Evolutionary conservation across 2,113 vertebrate genomes (phyloP).

Genomic region (Aldabrachelys gigantea): DNA sequence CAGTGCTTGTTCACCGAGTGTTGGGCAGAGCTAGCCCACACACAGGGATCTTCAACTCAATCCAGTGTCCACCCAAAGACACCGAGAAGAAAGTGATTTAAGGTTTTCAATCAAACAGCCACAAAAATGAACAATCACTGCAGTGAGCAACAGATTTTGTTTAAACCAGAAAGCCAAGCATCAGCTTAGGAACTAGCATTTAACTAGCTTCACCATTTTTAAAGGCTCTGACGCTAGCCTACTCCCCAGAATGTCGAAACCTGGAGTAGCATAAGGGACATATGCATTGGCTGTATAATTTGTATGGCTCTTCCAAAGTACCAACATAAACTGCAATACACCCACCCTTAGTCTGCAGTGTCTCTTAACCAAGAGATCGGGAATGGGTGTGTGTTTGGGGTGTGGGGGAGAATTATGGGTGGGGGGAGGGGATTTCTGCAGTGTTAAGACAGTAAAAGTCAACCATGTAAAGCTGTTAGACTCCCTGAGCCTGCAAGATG

Average conservation of each 20-base stretch:
- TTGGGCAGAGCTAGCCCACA: not conserved
- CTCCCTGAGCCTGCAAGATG: not conserved
- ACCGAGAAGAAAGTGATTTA: not conserved
- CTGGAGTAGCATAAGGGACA: not conserved
- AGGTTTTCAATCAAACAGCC: not conserved
- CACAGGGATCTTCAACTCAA: not conserved
- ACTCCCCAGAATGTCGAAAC: not conserved
- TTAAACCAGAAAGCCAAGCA: not conserved
- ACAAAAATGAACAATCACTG: not conserved
- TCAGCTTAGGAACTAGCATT: not conserved
- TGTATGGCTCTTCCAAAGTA: not conserved
- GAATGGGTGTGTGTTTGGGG: too few species aligned
- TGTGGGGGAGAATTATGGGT: not conserved
- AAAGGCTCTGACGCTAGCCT: not conserved
- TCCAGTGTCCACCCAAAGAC: not conserved
- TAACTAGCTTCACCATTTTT: not conserved
- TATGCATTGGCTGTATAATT: not conserved
- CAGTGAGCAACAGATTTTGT: not conserved
- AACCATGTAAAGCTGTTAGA: rapidly evolving
- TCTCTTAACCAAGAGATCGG: not conserved
- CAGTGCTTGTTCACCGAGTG: rapidly evolving
- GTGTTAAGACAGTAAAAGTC: rapidly evolving
- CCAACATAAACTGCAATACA: rapidly evolving
- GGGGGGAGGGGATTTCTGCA: not conserved
- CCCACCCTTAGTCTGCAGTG: not conserved